Conservation (phyloP, 1,140 invertebrate genomes). For the Orius insidiosus region DNA sequence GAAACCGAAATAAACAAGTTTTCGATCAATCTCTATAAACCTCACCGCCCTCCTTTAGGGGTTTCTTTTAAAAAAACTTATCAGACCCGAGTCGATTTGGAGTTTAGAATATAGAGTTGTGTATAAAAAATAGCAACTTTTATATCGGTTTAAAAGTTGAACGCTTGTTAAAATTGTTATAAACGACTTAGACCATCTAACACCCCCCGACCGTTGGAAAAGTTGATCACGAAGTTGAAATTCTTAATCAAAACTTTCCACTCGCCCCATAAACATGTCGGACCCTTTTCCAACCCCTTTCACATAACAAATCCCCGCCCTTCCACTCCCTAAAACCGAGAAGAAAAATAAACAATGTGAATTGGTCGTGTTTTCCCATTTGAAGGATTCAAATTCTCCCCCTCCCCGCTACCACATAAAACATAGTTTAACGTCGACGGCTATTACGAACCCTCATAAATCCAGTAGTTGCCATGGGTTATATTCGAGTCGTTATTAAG, state of each 20-base stretch:
- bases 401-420: conserved; percentile 1
- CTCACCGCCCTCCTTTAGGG: no score
- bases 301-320: no score
- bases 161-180: conserved; percentile 7
- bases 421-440: conserved; percentile 10
- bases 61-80: no score
- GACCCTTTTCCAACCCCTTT: no score
- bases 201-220: not conserved
- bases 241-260: conserved; percentile 11
- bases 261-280: no score
- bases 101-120: no score
- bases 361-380: conserved; percentile 11
- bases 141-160: no score
- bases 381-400: conserved; percentile 11
- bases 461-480: conserved; percentile 9
- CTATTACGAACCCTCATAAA: conserved; percentile 8
- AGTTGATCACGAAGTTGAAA: conserved; percentile 10
- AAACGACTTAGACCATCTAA: conserved; percentile 4
- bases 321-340: not conserved
- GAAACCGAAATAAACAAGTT: no score
- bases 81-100: no score
- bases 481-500: conserved; percentile 12
- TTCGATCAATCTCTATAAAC: no score
- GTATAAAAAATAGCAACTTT: no score
- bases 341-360: conserved; percentile 11